Conservation (phyloP, 1,140 invertebrate species). For the Polypedilum pembai region DNA sequence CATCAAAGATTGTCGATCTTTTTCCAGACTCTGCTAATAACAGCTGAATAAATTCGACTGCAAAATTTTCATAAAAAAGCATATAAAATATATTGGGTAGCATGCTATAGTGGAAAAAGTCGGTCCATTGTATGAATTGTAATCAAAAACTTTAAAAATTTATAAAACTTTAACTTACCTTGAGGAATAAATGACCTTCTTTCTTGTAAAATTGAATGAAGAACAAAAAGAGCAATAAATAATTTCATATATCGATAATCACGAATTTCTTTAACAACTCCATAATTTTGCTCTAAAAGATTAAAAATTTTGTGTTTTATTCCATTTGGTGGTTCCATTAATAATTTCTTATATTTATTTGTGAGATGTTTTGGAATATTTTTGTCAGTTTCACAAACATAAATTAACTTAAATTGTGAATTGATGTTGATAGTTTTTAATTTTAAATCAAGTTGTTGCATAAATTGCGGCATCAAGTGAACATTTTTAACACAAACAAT, state of each 20-base stretch:
- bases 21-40: no score
- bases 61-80: no score
- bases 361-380: slow-evolving; percentile 37
- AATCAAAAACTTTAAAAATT: no score
- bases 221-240: slow-evolving; percentile 41
- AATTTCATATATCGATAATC: slow-evolving; percentile 41
- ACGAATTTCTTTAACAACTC: slow-evolving; percentile 29
- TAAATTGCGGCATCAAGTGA: slow-evolving; percentile 73
- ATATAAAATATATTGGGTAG: no score
- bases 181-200: slow-evolving; percentile 72
- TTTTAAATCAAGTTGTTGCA: slow-evolving; percentile 65
- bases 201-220: slow-evolving; percentile 80
- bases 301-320: slow-evolving; percentile 52
- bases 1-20: no score
- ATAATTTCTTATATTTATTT: slow-evolving; percentile 58
- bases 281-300: slow-evolving; percentile 43
- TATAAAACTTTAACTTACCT: slow-evolving; percentile 34
- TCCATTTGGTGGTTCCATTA: slow-evolving; percentile 71
- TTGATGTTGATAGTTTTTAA: slow-evolving; percentile 51
- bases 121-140: no score
- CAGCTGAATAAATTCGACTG: no score
- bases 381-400: slow-evolving; percentile 51
- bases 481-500: slow-evolving; percentile 68
- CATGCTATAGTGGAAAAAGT: no score
- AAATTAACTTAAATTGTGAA: slow-evolving; percentile 61